Base-by-base conservation (phyloP, 2,888 invertebrate species). In the Agapostemon virescens region DNA sequence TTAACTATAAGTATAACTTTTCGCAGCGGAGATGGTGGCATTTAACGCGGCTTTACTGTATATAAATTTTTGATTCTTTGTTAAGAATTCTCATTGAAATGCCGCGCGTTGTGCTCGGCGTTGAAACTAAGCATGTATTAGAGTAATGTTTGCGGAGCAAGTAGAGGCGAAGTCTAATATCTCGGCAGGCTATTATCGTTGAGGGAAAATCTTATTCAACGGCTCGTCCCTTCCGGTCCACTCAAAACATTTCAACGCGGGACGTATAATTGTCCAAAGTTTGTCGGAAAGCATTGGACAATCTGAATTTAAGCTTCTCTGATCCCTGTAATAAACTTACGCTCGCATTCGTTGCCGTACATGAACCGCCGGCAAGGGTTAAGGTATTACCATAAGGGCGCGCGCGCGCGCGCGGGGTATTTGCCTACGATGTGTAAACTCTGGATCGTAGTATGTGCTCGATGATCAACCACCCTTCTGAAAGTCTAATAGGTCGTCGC, bases 391-490 rank as follows among this genome's bases (percentile, higher is more conserved):
- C 88, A 87, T 87, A 84, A 87, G 77, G 86, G 79, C 66, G 77
- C 0, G 26, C 17, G 58, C 30, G 58, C 7, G 58, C 58, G 58
- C 30, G 30, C 26, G 79, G 85, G 84, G 74, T 89, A 89, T 90
- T 89, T 89, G 89, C 86, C 86, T 84, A 87, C 88, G 86, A 90
- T 88, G 88, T 89, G 87, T 88, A 90, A 89, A 90, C 88, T 89
- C 82, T 81, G 87, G 82, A 89, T 89, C 83, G 83, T 73, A 83
- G 86, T 89, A 88, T 88, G 85, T 87, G 88, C 87, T 84, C 84
- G 87, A 88, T 89, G 90, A 89, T 90, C 88, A 87, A 84, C 84
- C 87, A 80, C 85, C 86, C 86, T 88, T 88, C 85, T 88, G 87
- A 89, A 89, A 89, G 85, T 89, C 89, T 89, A 88, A 89, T 90